Conservation (phyloP, 2,113 vertebrate species). For the Monopterus albus region DNA sequence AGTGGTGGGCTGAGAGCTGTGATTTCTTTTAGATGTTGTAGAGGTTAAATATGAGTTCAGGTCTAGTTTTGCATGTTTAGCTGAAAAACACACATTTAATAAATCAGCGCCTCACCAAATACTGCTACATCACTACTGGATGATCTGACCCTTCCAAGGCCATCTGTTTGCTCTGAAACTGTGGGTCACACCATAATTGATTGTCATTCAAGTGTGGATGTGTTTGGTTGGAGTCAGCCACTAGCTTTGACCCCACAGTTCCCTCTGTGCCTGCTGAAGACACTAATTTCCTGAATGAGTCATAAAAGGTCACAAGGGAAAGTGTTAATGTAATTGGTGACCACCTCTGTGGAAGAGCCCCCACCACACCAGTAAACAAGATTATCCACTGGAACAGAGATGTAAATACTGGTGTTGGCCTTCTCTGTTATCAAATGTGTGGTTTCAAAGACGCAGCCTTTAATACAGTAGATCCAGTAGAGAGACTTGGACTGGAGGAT, state of each 20-base stretch:
- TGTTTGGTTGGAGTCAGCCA: conserved; percentile 23
- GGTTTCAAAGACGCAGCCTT: conserved; percentile 9
- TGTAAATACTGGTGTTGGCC: conserved; percentile 3
- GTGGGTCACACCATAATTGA: conserved; percentile 31
- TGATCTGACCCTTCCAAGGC: neutral
- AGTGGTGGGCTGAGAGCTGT: neutral
- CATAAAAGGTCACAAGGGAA: conserved; percentile 43
- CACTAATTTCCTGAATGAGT: conserved; percentile 62
- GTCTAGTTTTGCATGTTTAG: neutral
- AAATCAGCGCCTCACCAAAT: neutral
- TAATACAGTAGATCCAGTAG: conserved; percentile 11
- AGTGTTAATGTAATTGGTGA: conserved; percentile 66
- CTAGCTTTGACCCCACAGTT: neutral
- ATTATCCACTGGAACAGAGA: conserved; percentile 31
- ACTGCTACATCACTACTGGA: neutral
- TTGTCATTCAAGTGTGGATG: conserved; percentile 21
- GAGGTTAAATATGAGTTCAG: neutral
- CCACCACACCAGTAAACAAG: conserved; percentile 36
- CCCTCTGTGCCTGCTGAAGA: conserved; percentile 32
- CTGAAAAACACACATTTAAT: neutral
- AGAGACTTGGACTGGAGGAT: conserved; percentile 24
- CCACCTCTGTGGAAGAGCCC: conserved; percentile 39
- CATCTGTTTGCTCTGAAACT: conserved; percentile 20
- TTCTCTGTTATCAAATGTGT: conserved; percentile 12
- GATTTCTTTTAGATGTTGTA: conserved; percentile 12